phyloP scores from a whole-genome alignment of 2,113 vertebrate species.

The Amblyopsis rosae region DNA sequence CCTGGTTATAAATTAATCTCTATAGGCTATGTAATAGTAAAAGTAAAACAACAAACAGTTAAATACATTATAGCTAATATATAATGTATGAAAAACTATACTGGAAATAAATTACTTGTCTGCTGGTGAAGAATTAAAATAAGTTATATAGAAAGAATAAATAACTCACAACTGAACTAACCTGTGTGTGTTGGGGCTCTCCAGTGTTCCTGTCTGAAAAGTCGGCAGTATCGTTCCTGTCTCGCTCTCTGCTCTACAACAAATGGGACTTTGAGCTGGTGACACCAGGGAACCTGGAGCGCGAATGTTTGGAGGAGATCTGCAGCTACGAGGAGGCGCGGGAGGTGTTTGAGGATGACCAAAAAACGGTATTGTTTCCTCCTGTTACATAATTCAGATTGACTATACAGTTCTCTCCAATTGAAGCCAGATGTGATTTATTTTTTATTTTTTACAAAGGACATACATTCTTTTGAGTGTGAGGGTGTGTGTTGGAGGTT shows the following conservation, averaged over 20 bases:
- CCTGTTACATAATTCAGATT: background rate
- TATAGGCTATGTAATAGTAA: no score
- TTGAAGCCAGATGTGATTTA: conserved; percentile 10
- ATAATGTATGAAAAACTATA: no score
- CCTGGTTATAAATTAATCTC: no score
- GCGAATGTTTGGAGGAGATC: conserved; percentile 88
- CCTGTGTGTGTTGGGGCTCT: background rate
- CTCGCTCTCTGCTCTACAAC: conserved; percentile 79
- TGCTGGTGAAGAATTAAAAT: no score
- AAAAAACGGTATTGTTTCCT: conserved; percentile 72
- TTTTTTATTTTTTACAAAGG: conserved; percentile 3
- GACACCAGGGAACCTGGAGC: conserved; percentile 78
- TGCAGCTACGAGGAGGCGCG: conserved; percentile 93
- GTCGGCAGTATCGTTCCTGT: conserved; percentile 78
- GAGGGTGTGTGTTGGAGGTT: conserved; percentile 2
- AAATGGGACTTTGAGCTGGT: conserved; percentile 92
- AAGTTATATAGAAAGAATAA: no score
- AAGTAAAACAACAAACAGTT: no score
- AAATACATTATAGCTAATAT: no score
- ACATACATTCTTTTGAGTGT: background rate
- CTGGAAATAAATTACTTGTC: no score
- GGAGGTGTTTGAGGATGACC: conserved; percentile 85
- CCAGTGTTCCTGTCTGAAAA: conserved; percentile 72
- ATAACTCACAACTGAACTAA: background rate
- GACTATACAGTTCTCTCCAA: background rate